A percentile compares a stretch with the other conserved stretches of the same genome.
phyloP scores from a whole-genome alignment of 2,797 vertebrate species.

The Falco concolor region DNA sequence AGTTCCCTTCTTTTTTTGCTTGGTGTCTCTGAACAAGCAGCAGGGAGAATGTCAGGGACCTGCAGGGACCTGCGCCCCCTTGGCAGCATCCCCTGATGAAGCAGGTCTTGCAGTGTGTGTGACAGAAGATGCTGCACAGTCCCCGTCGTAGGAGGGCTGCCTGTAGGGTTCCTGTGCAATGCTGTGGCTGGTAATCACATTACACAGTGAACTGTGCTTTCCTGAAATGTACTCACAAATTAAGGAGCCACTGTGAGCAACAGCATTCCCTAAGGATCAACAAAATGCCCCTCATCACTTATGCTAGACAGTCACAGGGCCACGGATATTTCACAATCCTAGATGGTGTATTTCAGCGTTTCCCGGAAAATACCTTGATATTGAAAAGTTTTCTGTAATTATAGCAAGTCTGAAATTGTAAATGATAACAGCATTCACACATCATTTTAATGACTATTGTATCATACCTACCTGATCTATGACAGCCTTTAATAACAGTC shows the following conservation, averaged over 20 bases:
- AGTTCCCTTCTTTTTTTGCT: background rate
- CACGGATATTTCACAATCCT: too few relatives aligned
- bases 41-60: background rate
- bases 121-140: background rate
- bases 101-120: fast-evolving
- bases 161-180: fast-evolving
- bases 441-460: background rate
- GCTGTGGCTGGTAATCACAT: fast-evolving
- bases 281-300: background rate
- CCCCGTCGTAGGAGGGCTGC: background rate
- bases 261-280: background rate
- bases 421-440: background rate
- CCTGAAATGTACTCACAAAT: background rate
- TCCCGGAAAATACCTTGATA: background rate
- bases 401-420: background rate
- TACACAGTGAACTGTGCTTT: background rate
- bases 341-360: background rate
- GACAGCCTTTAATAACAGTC: background rate
- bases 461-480: background rate
- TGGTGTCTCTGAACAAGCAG: fast-evolving
- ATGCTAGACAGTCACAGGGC: fast-evolving
- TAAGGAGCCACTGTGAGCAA: background rate
- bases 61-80: background rate
- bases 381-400: background rate
- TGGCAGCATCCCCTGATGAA: fast-evolving